Evolutionary conservation across 1,140 invertebrate species (phyloP).

Genomic region (Pogonus chalceus): DNA sequence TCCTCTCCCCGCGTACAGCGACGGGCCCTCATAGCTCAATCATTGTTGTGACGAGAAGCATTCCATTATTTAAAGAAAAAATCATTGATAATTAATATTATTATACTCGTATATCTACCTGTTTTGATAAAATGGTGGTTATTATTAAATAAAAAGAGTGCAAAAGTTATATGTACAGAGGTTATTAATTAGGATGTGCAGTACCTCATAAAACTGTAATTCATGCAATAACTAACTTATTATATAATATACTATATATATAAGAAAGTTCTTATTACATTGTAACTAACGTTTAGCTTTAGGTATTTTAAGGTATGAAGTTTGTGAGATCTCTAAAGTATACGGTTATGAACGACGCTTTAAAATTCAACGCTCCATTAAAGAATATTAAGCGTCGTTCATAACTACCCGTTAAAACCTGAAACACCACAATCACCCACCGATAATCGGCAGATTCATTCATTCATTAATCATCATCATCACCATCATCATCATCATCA

Average conservation of each 20-base stretch:
- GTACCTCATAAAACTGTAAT: conserved; percentile 39
- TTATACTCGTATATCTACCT: conserved; percentile 35
- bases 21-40: conserved; percentile 33
- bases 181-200: conserved; percentile 38
- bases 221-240: conserved; percentile 40
- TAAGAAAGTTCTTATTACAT: conserved; percentile 38
- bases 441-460: background rate
- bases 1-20: conserved; percentile 21
- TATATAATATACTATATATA: conserved; percentile 18
- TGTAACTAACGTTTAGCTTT: conserved; percentile 33
- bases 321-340: conserved; percentile 28
- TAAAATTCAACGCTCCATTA: background rate
- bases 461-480: background rate
- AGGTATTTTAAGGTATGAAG: conserved; percentile 33
- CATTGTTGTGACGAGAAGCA: conserved; percentile 38
- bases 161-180: conserved; percentile 38
- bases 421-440: background rate
- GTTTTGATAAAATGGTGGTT: conserved; percentile 38
- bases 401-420: background rate
- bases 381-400: background rate
- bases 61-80: conserved; percentile 31
- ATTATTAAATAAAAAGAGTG: conserved; percentile 34
- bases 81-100: conserved; percentile 25
- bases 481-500: background rate
- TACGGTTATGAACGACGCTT: background rate